These are phyloP conservation scores for Xenopus laevis DNA, from an alignment of 2,113 vertebrate genomes.

Conservation along the genomic window DNA sequence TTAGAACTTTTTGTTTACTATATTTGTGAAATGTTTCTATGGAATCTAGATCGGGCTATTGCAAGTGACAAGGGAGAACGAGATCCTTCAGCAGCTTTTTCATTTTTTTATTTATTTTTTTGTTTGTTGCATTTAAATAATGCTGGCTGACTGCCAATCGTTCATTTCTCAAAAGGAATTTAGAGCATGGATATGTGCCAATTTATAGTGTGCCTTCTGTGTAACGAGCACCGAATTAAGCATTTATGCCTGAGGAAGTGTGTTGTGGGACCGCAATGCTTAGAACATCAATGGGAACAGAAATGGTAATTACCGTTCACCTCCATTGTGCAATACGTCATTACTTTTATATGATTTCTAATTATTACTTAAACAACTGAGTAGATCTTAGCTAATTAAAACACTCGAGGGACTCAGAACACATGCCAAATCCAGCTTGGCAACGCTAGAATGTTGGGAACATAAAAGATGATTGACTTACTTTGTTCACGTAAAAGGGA, in stretches of 20 bases:
- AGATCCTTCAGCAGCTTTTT: no score
- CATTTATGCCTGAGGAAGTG: conserved; percentile 37
- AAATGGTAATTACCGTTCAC: conserved; percentile 39
- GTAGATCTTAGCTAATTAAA: conserved; percentile 43
- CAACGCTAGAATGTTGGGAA: conserved; percentile 5
- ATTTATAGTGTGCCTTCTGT: conserved; percentile 32
- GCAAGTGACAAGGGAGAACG: no score
- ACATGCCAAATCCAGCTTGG: conserved; percentile 32
- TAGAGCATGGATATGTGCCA: conserved; percentile 31
- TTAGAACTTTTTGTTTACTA: no score
- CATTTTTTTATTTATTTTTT: background rate
- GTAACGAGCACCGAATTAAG: conserved; percentile 41
- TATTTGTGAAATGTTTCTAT: no score
- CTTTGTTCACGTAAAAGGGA: conserved; percentile 27
- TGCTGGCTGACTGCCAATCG: conserved; percentile 19
- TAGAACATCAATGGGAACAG: conserved; percentile 35
- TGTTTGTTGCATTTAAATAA: conserved; percentile 37
- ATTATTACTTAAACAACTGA: conserved; percentile 44
- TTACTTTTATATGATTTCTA: conserved; percentile 40
- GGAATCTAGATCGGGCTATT: no score
- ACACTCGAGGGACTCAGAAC: conserved; percentile 26
- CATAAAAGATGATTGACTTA: conserved; percentile 35
- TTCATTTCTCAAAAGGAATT: conserved; percentile 37
- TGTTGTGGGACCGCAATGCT: conserved; percentile 21
- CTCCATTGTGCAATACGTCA: conserved; percentile 38